Conservation (phyloP, 1,140 invertebrate genomes). For the Drosophila ironensis region DNA sequence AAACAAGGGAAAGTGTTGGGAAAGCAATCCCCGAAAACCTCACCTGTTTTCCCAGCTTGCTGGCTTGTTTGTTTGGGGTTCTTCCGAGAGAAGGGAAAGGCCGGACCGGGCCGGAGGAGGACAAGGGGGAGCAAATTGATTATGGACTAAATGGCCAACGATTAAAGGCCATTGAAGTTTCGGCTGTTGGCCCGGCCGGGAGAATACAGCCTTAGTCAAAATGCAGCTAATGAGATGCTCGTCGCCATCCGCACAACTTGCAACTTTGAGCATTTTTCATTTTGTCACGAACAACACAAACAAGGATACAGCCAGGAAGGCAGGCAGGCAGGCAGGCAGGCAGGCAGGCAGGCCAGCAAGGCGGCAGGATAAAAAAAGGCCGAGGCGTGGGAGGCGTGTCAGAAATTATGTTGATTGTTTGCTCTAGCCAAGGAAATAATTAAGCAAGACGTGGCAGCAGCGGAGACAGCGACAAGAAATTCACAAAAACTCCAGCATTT, state of each 20-base stretch:
- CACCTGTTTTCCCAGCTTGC: slow-evolving; percentile 2
- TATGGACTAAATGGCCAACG: not conserved
- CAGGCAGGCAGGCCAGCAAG: no score
- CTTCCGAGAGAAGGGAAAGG: no score
- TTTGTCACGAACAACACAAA: slow-evolving; percentile 33
- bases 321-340: no score
- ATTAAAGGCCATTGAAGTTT: not conserved
- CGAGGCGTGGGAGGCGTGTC: slow-evolving; percentile 41
- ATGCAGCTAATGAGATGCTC: slow-evolving; percentile 35
- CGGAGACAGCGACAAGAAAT: slow-evolving; percentile 19
- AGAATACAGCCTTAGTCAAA: not conserved
- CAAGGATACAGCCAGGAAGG: not conserved
- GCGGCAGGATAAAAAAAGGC: slow-evolving; percentile 1
- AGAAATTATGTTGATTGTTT: slow-evolving; percentile 77
- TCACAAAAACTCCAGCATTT: not conserved
- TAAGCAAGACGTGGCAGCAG: slow-evolving; percentile 58
- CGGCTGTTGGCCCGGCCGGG: not conserved
- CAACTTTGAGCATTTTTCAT: slow-evolving; percentile 44
- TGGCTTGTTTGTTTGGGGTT: not conserved
- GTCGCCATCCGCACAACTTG: not conserved
- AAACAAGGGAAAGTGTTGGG: slow-evolving; percentile 40
- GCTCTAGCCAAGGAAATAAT: slow-evolving; percentile 72
- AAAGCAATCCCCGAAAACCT: slow-evolving; percentile 30
- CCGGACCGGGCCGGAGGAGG: no score
- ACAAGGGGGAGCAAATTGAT: no score